Conservation (phyloP, 2,113 vertebrate genomes). For the Crypturellus undulatus region DNA sequence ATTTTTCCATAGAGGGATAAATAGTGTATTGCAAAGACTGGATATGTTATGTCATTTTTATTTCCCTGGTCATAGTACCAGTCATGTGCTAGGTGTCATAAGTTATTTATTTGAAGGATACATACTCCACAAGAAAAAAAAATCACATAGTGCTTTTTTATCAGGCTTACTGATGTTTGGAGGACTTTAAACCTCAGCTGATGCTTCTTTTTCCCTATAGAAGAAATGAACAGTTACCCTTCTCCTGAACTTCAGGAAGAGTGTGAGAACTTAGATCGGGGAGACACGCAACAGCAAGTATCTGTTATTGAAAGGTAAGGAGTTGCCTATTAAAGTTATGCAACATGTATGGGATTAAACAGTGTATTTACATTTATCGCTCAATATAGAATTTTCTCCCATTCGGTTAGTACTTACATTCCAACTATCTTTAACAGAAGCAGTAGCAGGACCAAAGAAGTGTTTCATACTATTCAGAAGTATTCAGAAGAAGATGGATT, state of each 20-base stretch:
- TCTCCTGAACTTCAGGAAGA: conserved; percentile 62
- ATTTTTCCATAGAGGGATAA: neutral
- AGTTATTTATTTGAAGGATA: neutral
- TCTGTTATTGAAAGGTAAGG: conserved; percentile 6
- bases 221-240: conserved; percentile 81
- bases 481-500: neutral
- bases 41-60: neutral
- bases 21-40: neutral
- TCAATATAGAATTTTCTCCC: neutral
- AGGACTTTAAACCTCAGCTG: neutral
- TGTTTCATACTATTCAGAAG: neutral
- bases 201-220: conserved; percentile 64
- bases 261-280: conserved; percentile 70
- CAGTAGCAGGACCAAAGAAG: neutral
- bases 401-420: neutral
- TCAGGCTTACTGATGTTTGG: neutral
- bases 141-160: neutral
- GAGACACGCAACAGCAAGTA: conserved; percentile 22
- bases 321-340: neutral
- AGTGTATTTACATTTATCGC: neutral
- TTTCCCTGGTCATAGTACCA: neutral
- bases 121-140: neutral
- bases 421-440: neutral
- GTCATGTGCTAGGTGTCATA: neutral
- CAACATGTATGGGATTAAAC: neutral